Percentiles rank a stretch among this genome's conserved stretches.
phyloP scores from a whole-genome alignment of 2,113 vertebrate genomes.

The Balaeniceps rex region DNA sequence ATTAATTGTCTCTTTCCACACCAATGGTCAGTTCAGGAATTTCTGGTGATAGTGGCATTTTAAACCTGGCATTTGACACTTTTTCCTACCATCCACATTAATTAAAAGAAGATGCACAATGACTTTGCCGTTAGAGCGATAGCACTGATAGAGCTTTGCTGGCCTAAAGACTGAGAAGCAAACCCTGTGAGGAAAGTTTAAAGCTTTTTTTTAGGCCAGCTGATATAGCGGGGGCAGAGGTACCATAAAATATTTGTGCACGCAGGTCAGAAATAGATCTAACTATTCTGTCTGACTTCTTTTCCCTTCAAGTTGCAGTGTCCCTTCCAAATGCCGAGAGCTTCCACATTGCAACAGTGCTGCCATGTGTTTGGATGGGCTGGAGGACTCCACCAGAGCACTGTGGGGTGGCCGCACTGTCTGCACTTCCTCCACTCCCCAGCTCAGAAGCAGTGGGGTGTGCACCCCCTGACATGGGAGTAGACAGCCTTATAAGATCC shows the following conservation, averaged over 20 bases:
- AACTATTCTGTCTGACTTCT: background rate
- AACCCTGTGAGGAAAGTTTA: background rate
- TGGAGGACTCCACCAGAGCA: background rate
- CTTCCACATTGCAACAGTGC: background rate
- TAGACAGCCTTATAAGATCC: background rate
- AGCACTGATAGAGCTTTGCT: background rate
- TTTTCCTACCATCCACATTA: background rate
- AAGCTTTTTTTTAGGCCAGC: background rate
- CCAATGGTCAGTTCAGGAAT: background rate
- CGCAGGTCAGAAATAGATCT: background rate
- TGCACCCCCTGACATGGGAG: background rate
- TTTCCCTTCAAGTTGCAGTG: background rate
- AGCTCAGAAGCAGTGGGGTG: background rate
- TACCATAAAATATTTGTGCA: rapidly evolving
- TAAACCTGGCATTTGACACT: background rate
- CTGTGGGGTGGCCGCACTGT: background rate
- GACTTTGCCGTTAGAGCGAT: background rate
- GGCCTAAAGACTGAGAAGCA: background rate
- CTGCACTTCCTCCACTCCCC: background rate
- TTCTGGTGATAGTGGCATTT: background rate
- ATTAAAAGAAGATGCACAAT: background rate
- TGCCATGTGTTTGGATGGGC: background rate
- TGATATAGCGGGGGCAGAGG: background rate
- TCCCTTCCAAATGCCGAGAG: background rate
- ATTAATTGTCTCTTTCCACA: background rate